Conservation (phyloP, 2,888 invertebrate genomes). For the Stenichneumon culpator region DNA sequence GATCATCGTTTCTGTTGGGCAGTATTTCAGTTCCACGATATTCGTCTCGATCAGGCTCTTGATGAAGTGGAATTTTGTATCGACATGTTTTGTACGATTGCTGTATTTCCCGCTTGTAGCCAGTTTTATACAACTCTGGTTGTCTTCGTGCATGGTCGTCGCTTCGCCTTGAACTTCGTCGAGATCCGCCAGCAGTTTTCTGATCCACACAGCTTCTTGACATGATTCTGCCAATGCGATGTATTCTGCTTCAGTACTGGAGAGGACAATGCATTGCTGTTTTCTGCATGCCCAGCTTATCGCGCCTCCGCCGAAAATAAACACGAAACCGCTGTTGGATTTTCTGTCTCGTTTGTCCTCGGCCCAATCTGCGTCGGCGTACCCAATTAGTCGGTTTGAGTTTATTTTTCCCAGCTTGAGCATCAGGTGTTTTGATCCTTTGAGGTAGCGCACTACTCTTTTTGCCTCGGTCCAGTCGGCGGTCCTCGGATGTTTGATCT, state of each 20-base stretch:
- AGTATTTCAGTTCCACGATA: slow-evolving; percentile 35
- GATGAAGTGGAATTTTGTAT: slow-evolving; percentile 49
- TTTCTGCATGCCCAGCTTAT: slow-evolving; percentile 63
- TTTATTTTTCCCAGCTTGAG: slow-evolving; percentile 41
- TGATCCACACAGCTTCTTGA: slow-evolving; percentile 46
- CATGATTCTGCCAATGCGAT: slow-evolving; percentile 61
- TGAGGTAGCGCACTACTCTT: slow-evolving; percentile 60
- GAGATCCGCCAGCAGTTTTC: slow-evolving; percentile 37
- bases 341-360: slow-evolving; percentile 69
- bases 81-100: slow-evolving; percentile 56
- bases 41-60: slow-evolving; percentile 25
- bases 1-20: slow-evolving; percentile 52
- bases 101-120: slow-evolving; percentile 34
- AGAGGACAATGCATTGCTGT: slow-evolving; percentile 50
- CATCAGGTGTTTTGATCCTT: slow-evolving; percentile 62
- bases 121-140: slow-evolving; percentile 59
- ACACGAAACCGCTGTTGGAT: slow-evolving; percentile 74
- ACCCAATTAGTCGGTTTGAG: slow-evolving; percentile 44
- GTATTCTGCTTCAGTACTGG: slow-evolving; percentile 59
- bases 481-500: slow-evolving; percentile 68
- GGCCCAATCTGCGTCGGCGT: slow-evolving; percentile 79
- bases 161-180: slow-evolving; percentile 28
- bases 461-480: slow-evolving; percentile 75
- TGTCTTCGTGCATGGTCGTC: slow-evolving; percentile 55
- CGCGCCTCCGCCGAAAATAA: slow-evolving; percentile 37